phyloP scores from a whole-genome alignment of 2,888 invertebrate genomes.

The Dusona sp. region DNA sequence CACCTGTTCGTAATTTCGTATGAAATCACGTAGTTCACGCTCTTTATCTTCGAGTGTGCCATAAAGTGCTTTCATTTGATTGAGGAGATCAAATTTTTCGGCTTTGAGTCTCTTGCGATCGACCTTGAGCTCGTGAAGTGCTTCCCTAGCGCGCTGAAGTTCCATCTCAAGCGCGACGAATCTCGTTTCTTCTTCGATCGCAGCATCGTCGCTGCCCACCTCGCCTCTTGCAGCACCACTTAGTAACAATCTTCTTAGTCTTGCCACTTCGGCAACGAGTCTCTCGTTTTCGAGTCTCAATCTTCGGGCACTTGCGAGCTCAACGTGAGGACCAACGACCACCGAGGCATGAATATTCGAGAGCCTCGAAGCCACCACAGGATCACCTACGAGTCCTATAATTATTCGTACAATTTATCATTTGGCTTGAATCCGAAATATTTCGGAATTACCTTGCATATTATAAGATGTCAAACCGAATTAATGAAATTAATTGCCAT shows the following conservation, averaged over 20 bases:
- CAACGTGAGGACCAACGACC: conserved; percentile 85
- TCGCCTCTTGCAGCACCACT: conserved; percentile 88
- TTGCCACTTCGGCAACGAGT: conserved; percentile 89
- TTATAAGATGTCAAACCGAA: background rate
- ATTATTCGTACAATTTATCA: conserved; percentile 31
- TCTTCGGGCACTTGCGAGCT: conserved; percentile 87
- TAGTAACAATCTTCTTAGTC: conserved; percentile 89
- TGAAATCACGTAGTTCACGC: conserved; percentile 96
- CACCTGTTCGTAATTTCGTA: conserved; percentile 97
- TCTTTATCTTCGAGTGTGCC: conserved; percentile 97
- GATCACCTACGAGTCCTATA: conserved; percentile 80
- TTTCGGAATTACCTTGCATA: background rate
- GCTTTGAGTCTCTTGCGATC: conserved; percentile 96
- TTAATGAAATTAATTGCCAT: background rate
- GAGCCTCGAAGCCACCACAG: conserved; percentile 81
- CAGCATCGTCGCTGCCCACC: conserved; percentile 86
- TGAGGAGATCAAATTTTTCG: conserved; percentile 96
- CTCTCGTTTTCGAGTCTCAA: conserved; percentile 92
- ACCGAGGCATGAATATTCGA: conserved; percentile 81
- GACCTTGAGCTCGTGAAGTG: conserved; percentile 92
- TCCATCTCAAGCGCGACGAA: conserved; percentile 89
- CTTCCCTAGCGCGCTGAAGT: conserved; percentile 92
- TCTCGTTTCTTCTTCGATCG: conserved; percentile 86
- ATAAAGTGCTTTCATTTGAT: conserved; percentile 98
- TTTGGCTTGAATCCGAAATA: background rate